phyloP scores from a whole-genome alignment of 2,888 invertebrate species.

The Eupithecia vulgata region DNA sequence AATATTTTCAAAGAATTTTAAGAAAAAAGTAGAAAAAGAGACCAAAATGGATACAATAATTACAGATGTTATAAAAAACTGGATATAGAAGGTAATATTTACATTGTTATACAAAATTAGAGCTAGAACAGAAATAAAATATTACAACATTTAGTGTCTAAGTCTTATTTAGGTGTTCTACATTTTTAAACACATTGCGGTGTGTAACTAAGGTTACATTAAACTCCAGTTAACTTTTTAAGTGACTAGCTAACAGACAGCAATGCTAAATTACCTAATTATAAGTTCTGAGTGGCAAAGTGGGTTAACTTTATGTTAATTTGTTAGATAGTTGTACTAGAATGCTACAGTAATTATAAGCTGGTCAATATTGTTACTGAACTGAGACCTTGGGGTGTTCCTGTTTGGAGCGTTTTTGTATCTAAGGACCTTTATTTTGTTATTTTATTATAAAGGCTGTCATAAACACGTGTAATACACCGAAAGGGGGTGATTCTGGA shows the following conservation, averaged over 20 bases:
- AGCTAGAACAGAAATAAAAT: too few relatives aligned
- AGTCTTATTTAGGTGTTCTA: too few relatives aligned
- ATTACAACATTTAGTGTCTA: too few relatives aligned
- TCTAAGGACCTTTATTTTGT: background rate
- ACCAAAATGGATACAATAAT: too few relatives aligned
- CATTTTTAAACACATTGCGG: background rate
- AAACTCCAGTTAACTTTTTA: constrained; percentile 27
- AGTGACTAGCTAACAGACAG: constrained; percentile 33
- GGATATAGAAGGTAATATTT: too few relatives aligned
- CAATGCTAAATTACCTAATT: constrained; percentile 39
- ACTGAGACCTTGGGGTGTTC: constrained; percentile 47
- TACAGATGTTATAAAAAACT: too few relatives aligned
- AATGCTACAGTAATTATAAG: constrained; percentile 49
- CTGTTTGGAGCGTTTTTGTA: constrained; percentile 21
- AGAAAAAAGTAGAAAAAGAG: too few relatives aligned
- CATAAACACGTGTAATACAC: too few relatives aligned
- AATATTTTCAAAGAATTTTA: too few relatives aligned
- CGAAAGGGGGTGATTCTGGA: too few relatives aligned
- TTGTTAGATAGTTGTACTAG: constrained; percentile 56
- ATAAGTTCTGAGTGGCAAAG: constrained; percentile 45
- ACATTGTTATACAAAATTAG: too few relatives aligned
- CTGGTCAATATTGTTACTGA: constrained; percentile 42
- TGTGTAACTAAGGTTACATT: constrained; percentile 8
- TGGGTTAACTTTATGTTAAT: constrained; percentile 56
- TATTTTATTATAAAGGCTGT: too few relatives aligned